A percentile compares a stretch with the other conserved stretches of the same genome.
These are phyloP conservation scores for Acrocyrtus sp. DNA, from an alignment of 2,888 invertebrate species.

Conservation along the genomic window DNA sequence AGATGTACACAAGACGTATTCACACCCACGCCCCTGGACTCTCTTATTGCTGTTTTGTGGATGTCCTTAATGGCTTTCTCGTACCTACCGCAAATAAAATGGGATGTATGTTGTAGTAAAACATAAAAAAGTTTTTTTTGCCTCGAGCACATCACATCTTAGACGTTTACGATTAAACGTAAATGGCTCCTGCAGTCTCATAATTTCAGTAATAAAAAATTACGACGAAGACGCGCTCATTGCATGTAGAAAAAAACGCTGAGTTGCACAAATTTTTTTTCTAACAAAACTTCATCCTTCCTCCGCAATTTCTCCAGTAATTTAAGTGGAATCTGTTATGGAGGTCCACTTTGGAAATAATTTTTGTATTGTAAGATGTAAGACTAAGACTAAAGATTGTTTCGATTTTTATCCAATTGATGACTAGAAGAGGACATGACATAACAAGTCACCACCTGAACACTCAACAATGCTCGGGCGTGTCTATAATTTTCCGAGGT, in stretches of 20 bases:
- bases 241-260: no score
- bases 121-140: background rate
- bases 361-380: background rate
- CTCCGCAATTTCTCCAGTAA: background rate
- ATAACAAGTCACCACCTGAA: conserved; percentile 3
- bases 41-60: no score
- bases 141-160: background rate
- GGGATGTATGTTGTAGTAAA: no score
- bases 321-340: background rate
- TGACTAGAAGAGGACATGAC: conserved; percentile 7
- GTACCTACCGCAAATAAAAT: no score
- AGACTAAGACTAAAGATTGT: no score
- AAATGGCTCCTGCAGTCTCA: conserved; percentile 6
- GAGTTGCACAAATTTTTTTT: no score
- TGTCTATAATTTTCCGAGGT: conserved; percentile 28
- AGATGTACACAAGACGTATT: no score
- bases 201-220: conserved; percentile 3
- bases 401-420: no score
- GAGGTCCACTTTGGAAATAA: conserved; percentile 6
- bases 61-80: no score
- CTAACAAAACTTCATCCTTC: no score
- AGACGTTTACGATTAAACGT: background rate
- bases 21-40: no score
- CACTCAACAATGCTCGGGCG: conserved; percentile 6
- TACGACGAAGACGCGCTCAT: background rate